A percentile compares a stretch with the other conserved stretches of the same genome.
These are phyloP conservation scores for Pachliopta kotzebuea DNA, from an alignment of 2,888 invertebrate genomes.

Conservation along the genomic window DNA sequence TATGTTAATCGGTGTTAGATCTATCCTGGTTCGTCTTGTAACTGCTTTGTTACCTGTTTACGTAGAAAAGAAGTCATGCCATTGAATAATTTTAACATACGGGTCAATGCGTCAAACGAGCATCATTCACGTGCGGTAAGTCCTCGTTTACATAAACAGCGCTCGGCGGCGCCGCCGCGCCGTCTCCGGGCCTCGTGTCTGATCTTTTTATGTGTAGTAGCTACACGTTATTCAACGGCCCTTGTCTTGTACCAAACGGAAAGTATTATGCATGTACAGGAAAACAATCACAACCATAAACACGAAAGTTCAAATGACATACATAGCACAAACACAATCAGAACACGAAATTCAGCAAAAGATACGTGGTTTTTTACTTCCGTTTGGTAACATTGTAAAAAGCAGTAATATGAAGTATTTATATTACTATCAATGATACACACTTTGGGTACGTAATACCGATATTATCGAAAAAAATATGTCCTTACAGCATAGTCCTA, in stretches of 20 bases:
- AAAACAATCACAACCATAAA: background rate
- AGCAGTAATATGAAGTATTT: too few species aligned
- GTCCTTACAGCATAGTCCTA: too few species aligned
- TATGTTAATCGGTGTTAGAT: too few species aligned
- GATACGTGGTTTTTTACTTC: background rate
- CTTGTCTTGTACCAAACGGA: background rate
- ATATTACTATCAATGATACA: too few species aligned
- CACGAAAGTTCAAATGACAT: background rate
- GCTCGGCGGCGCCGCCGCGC: conserved; percentile 16
- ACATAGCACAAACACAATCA: too few species aligned
- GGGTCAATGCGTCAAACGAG: conserved; percentile 21
- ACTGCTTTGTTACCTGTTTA: background rate
- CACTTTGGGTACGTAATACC: too few species aligned
- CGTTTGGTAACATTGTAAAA: too few species aligned
- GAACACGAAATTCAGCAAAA: background rate
- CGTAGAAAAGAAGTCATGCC: background rate
- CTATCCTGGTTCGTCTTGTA: too few species aligned
- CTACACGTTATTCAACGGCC: conserved; percentile 12
- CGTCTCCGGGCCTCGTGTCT: conserved; percentile 17
- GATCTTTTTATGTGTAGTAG: conserved; percentile 23
- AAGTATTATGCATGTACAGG: background rate
- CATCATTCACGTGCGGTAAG: conserved; percentile 15
- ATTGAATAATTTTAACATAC: conserved; percentile 8
- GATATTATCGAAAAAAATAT: too few species aligned
- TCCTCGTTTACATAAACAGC: conserved; percentile 26